Percentiles rank a stretch among this genome's conserved stretches.
phyloP scores from a whole-genome alignment of 2,888 invertebrate genomes.

The Sicus ferrugineus region DNA sequence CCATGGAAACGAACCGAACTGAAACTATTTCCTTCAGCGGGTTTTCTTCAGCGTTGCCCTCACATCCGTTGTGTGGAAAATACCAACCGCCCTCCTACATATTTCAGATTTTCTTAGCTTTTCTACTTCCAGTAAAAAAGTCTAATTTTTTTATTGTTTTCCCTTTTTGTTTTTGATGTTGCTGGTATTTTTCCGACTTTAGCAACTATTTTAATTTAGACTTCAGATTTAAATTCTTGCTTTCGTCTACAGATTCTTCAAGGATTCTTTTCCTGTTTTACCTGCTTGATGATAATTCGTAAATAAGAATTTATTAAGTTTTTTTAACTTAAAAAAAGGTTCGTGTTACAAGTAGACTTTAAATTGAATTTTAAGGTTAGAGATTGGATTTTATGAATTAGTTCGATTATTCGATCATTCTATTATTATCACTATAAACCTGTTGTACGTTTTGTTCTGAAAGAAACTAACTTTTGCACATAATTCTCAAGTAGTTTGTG shows the following conservation, averaged over 20 bases:
- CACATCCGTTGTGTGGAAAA: constrained; percentile 48
- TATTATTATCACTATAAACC: too few relatives aligned
- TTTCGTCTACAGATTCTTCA: constrained; percentile 48
- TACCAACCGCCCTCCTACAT: neutral
- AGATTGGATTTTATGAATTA: too few relatives aligned
- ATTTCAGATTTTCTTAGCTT: neutral
- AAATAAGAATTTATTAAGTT: too few relatives aligned
- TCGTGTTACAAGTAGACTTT: too few relatives aligned
- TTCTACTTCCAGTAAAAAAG: too few relatives aligned
- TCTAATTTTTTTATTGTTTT: neutral
- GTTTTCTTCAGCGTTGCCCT: constrained; percentile 53
- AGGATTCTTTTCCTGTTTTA: constrained; percentile 56
- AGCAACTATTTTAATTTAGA: neutral
- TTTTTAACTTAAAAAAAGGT: too few relatives aligned
- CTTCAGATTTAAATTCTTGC: neutral
- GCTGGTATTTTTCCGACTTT: neutral
- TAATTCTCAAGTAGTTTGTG: too few relatives aligned
- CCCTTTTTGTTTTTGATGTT: neutral
- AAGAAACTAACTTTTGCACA: too few relatives aligned
- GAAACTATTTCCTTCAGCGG: constrained; percentile 51
- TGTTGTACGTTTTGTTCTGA: too few relatives aligned
- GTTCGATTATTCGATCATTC: too few relatives aligned
- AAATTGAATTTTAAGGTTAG: too few relatives aligned
- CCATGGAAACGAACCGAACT: constrained; percentile 50
- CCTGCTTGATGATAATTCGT: constrained; percentile 54